Percentiles rank a stretch among this genome's conserved stretches.
These are phyloP conservation scores for Aurelia coerulea DNA, from an alignment of 30 jellyfish, hydroid and myxozoan genomes.

Conservation along the genomic window DNA sequence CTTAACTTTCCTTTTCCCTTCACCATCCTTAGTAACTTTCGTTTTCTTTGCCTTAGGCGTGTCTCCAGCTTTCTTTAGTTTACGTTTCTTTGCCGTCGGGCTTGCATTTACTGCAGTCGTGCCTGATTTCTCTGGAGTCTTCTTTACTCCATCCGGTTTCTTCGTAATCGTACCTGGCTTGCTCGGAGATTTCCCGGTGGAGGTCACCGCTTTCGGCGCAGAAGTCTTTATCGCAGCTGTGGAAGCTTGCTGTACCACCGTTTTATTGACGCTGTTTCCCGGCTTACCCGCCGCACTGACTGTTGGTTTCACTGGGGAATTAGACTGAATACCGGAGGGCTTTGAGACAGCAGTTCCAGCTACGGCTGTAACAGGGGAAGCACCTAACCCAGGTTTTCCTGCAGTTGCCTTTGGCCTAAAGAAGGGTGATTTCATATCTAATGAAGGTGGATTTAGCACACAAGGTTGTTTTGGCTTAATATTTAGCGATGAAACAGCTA, in stretches of 20 bases:
- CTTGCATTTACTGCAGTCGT: no score
- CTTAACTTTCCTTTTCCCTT: conserved; percentile 19
- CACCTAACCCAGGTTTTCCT: conserved; percentile 4
- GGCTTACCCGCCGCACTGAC: neutral
- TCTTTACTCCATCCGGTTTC: no score
- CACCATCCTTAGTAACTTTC: conserved; percentile 15
- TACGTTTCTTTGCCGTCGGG: neutral
- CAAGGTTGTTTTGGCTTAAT: conserved; percentile 52
- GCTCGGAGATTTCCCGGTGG: no score
- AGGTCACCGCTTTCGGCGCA: no score
- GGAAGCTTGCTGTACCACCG: no score
- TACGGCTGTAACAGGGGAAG: neutral
- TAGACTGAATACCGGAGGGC: neutral
- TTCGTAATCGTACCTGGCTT: no score
- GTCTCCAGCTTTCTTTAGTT: neutral
- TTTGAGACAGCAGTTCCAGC: neutral
- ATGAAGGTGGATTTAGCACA: conserved; percentile 65
- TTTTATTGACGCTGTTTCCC: neutral
- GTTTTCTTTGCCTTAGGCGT: conserved; percentile 26
- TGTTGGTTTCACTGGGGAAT: neutral
- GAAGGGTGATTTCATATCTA: conserved; percentile 75
- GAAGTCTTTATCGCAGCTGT: no score
- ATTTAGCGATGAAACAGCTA: neutral
- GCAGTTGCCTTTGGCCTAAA: conserved; percentile 37
- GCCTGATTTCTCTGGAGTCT: no score